Evolutionary conservation across 2,888 invertebrate species (phyloP).

Genomic region (Gari tellinella): DNA sequence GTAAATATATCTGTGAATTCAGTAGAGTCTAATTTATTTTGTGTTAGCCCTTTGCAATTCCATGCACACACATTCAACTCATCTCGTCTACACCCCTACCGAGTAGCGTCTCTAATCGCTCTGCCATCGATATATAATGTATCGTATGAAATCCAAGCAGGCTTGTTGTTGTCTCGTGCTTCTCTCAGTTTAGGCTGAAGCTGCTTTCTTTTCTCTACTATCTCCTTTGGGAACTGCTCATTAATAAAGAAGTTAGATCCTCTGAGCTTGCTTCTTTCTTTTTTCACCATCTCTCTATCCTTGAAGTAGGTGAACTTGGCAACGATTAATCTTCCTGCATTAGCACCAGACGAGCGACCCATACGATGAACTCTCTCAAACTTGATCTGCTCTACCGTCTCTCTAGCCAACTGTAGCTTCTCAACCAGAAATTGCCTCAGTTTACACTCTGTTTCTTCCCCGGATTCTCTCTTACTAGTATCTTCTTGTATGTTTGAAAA

Average conservation of each 20-base stretch:
- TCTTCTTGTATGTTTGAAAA: conserved; percentile 19
- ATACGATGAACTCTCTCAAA: conserved; percentile 32
- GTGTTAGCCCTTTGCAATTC: conserved; percentile 25
- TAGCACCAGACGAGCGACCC: not conserved
- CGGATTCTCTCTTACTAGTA: conserved; percentile 3
- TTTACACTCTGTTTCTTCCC: conserved; percentile 11
- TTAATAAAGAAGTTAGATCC: conserved; percentile 14
- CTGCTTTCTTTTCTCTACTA: conserved; percentile 12
- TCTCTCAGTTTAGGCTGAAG: conserved; percentile 15
- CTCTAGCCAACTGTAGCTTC: conserved; percentile 10
- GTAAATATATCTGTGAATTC: conserved; percentile 12
- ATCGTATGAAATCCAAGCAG: conserved; percentile 25
- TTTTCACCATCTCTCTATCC: conserved; percentile 33
- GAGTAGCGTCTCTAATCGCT: not conserved
- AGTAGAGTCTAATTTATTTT: conserved; percentile 5
- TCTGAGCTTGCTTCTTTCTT: conserved; percentile 3
- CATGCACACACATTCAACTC: conserved; percentile 17
- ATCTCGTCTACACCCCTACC: conserved; percentile 12
- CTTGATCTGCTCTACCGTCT: conserved; percentile 7
- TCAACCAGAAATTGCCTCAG: conserved; percentile 5
- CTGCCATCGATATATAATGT: conserved; percentile 23
- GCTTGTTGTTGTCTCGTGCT: conserved; percentile 1
- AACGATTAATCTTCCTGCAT: conserved; percentile 22
- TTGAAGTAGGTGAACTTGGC: conserved; percentile 39
- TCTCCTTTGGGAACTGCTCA: conserved; percentile 35